Base-by-base conservation (phyloP, 2,113 vertebrate genomes). In the Phalacrocorax aristotelis region DNA sequence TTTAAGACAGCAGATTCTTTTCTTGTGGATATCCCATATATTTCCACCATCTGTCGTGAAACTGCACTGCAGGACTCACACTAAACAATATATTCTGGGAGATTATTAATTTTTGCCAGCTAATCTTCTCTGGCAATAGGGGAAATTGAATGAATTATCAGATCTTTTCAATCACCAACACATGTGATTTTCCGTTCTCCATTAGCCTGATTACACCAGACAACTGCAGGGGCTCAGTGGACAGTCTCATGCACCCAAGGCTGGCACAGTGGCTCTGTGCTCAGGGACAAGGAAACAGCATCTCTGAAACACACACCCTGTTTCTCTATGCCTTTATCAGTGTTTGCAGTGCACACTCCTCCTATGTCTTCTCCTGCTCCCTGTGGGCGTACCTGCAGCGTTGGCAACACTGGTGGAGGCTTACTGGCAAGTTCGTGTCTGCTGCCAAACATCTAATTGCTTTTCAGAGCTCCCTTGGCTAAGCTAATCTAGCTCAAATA, bases 311-410 rank as follows among this genome's bases (percentile, higher is more conserved):
- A 57, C 21, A 15, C 1, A 6, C 9, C 3, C 23, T 76, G 48
- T 61, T 83, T 32, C 38, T 48, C 48, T 30, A 6, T 13, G 34
- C 48, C 42, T 72, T 57, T 44, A 46, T 0, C 7, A 12, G 25
- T 49, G 77, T 34, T 64, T 52, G n/a, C 52, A 54, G 54, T 32
- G 42, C 62, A 38, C 54, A 9, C 15, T 38, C 64, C 44, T 58
- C 38, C 22, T 26, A 7, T 1, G 0, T 61, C 38, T 68, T 40
- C 60, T 40, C 0, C 0, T 46, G 25, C 10, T 78, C 40, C 38
- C 61, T 1, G 0, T 8, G 42, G 61, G 46, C 49, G 15, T 3
- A 3, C 52, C 34, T 72, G 70, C 42, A 62, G 30, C 25, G 27
- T 7, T 17, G 42, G 26, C 30, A 46, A 68, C 34, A n/a, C 40